These are phyloP conservation scores for Ips nitidus DNA, from an alignment of 1,140 invertebrate species.

Conservation along the genomic window DNA sequence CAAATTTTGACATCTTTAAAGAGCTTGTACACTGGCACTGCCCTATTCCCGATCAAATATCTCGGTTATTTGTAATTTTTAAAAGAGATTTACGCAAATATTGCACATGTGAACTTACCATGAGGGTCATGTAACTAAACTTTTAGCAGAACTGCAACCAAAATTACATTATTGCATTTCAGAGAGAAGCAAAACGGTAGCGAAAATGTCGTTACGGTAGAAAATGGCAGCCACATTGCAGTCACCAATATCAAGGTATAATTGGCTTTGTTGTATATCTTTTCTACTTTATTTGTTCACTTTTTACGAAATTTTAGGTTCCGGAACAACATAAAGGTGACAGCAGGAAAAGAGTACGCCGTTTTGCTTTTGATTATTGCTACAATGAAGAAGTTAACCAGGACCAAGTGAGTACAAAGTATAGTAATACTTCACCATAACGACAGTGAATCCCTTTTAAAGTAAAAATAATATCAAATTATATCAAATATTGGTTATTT, in stretches of 20 bases:
- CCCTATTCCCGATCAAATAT: too few species aligned
- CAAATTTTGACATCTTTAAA: too few species aligned
- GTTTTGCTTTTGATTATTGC: conserved; percentile 72
- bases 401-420: conserved; percentile 55
- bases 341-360: conserved; percentile 64
- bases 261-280: conserved; percentile 18
- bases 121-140: too few species aligned
- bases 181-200: conserved; percentile 48
- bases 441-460: neutral
- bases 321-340: conserved; percentile 64
- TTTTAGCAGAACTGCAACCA: too few species aligned
- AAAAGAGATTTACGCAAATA: too few species aligned
- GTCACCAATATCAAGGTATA: conserved; percentile 60
- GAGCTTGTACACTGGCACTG: too few species aligned
- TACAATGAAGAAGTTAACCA: conserved; percentile 66
- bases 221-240: conserved; percentile 54
- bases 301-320: conserved; percentile 55
- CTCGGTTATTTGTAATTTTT: too few species aligned
- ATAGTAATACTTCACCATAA: neutral
- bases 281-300: neutral
- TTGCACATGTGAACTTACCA: too few species aligned
- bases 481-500: too few species aligned
- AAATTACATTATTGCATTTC: conserved; percentile 20
- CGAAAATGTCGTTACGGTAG: conserved; percentile 51
- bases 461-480: too few species aligned